phyloP scores from a whole-genome alignment of 2,113 vertebrate species.

The Cercocebus atys region DNA sequence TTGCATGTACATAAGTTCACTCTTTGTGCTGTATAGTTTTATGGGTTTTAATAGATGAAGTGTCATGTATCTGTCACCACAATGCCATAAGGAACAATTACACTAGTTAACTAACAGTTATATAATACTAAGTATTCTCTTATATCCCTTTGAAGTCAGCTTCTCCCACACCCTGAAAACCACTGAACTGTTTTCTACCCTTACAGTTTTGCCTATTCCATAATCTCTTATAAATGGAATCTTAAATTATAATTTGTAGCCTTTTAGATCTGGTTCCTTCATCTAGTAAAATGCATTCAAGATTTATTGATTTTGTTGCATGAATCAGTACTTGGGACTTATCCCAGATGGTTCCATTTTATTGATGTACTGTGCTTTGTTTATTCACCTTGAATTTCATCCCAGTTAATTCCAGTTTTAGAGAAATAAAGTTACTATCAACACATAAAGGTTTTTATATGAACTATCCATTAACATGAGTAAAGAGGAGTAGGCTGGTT shows the following conservation, averaged over 20 bases:
- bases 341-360: neutral
- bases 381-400: neutral
- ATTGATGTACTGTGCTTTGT: neutral
- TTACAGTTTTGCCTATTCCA: neutral
- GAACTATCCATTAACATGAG: slow-evolving; percentile 8
- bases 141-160: neutral
- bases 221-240: slow-evolving; percentile 2
- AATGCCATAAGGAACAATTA: neutral
- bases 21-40: neutral
- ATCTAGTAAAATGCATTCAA: neutral
- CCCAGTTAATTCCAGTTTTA: neutral
- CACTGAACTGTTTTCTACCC: neutral
- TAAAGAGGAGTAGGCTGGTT: neutral
- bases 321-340: neutral
- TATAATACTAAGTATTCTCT: neutral
- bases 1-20: neutral
- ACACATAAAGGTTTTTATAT: neutral
- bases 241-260: neutral
- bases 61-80: neutral
- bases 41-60: neutral
- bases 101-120: neutral
- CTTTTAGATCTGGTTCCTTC: slow-evolving; percentile 1
- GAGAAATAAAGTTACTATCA: neutral
- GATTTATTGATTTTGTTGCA: neutral
- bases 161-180: neutral